Percentiles rank a stretch among this genome's conserved stretches.
Evolutionary conservation across 2,888 invertebrate genomes (phyloP).

Genomic region (Lasioglossum vierecki): DNA sequence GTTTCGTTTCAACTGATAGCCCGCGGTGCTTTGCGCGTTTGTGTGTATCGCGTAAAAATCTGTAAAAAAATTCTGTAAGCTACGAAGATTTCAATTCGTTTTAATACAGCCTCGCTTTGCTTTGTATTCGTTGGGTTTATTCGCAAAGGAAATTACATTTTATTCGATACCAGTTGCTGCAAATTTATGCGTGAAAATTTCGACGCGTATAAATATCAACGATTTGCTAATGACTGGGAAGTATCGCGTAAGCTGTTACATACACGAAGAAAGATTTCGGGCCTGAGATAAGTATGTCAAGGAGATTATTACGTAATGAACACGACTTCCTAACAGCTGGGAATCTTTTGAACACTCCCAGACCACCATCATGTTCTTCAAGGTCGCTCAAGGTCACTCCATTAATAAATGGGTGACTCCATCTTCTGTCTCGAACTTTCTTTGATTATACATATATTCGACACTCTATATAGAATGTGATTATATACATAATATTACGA

Average conservation of each 20-base stretch:
- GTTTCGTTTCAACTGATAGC: constrained; percentile 2
- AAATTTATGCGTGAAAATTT: not conserved
- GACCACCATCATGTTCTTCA: not conserved
- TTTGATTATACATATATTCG: too few species aligned
- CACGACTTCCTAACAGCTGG: constrained; percentile 10
- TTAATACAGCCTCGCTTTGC: not conserved
- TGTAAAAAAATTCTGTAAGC: not conserved
- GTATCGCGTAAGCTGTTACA: not conserved
- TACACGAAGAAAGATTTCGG: not conserved
- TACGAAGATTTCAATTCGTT: not conserved
- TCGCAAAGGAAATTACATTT: not conserved
- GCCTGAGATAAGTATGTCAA: not conserved
- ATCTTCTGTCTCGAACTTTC: not conserved
- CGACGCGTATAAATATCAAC: not conserved
- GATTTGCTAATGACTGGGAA: not conserved
- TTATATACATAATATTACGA: not conserved
- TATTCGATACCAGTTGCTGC: not conserved
- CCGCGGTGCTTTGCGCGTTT: constrained; percentile 2
- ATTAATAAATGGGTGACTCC: not conserved
- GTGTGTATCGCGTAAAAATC: not conserved
- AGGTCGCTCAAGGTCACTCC: not conserved
- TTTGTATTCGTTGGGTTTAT: not conserved
- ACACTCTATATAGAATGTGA: not conserved
- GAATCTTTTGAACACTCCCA: not conserved
- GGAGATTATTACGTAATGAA: constrained; percentile 2